phyloP scores from a whole-genome alignment of 2,797 vertebrate species.

The Pristis pectinata region DNA sequence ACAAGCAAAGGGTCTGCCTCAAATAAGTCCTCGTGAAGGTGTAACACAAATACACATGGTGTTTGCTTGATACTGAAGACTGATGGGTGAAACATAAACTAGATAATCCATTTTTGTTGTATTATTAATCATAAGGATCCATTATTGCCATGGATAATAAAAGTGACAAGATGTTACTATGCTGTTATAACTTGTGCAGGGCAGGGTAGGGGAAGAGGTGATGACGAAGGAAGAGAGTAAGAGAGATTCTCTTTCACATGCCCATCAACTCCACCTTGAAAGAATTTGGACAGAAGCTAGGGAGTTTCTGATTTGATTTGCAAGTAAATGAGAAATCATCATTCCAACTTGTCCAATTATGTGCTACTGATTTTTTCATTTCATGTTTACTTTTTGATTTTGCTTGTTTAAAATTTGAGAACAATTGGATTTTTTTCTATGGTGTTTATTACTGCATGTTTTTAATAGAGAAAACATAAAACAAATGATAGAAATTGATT shows the following conservation, averaged over 20 bases:
- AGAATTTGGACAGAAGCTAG: neutral
- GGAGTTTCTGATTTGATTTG: too few relatives aligned
- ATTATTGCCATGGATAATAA: neutral
- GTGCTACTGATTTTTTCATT: too few relatives aligned
- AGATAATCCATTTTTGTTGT: neutral
- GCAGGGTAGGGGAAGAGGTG: neutral
- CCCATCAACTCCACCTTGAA: neutral
- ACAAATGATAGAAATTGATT: too few relatives aligned
- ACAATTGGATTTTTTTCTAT: too few relatives aligned
- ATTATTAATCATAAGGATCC: neutral
- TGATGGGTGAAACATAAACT: neutral
- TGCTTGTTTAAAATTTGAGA: too few relatives aligned
- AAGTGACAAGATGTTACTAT: neutral
- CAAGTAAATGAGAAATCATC: too few relatives aligned
- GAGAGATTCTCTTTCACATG: too few relatives aligned
- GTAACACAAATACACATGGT: neutral
- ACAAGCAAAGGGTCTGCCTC: neutral
- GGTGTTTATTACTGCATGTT: too few relatives aligned
- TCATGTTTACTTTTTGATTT: too few relatives aligned
- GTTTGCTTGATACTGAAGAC: neutral
- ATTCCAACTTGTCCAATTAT: too few relatives aligned
- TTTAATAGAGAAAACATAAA: too few relatives aligned
- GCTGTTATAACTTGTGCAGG: neutral
- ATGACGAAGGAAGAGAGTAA: neutral
- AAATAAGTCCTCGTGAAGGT: neutral